Evolutionary conservation across 92 coral and sea anemone genomes (phyloP), one percentile per base, ranked within the genome.

Genomic region (Ricordea florida): DNA sequence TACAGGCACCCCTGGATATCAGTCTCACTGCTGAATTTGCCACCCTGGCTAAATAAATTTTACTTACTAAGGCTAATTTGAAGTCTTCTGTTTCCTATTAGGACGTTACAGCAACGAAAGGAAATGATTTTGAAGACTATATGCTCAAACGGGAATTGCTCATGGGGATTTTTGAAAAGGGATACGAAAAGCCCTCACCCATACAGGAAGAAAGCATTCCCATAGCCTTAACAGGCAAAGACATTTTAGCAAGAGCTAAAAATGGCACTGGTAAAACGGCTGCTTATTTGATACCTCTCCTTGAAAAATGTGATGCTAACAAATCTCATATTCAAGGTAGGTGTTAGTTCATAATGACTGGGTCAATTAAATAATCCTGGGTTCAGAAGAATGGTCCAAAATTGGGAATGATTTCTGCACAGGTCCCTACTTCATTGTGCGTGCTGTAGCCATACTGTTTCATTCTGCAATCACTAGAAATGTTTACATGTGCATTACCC

Each of bases 191-290:
- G 52, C 99, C 99, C 8, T 96, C 99, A 28, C 99, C 99, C 3
- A 86, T 96, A 43, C 99, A 96, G 76, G 99, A 96, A 62, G 98
- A 96, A 45, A 96, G 99, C 44, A 96, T 96, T 52, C 99, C 99
- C 23, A 88, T 96, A n/a, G 99, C 99, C 10, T 58, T 96, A 43
- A 93, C 99, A 15, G 99, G 99, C 24, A 74, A 96, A 48, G 90
- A 96, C 69, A 86, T 96, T 77, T 80, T 96, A 67, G 99, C 99
- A 61, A 83, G 99, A 74, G 99, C 99, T 7, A 96, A 96, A 66
- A 96, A 96, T 85, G 99, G 99, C 24, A 96, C 99, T 43, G 99
- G 99, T 8, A 96, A 96, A 62, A 96, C 99, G 18, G 99, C 97
- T 22, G 99, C 99, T 40, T 96, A 96, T 55, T 69, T 96, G 58